A percentile compares a stretch with the other conserved stretches of the same genome.
These are phyloP conservation scores for Caenorhabditis briggsae DNA, from an alignment of 1,140 invertebrate species.

Conservation along the genomic window DNA sequence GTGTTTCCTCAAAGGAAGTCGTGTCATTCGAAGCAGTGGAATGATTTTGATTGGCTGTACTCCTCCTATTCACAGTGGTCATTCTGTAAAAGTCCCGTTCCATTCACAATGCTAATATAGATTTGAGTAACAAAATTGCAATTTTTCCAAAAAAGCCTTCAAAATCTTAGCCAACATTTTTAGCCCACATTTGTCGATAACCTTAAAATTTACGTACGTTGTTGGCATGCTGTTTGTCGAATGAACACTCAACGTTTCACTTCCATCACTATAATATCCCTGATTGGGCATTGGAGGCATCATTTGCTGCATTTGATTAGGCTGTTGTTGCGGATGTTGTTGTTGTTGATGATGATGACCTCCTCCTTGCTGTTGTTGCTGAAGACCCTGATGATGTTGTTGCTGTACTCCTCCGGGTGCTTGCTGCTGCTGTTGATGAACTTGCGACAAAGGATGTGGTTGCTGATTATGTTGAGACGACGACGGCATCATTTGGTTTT, in stretches of 20 bases:
- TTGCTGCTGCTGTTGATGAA: slow-evolving; percentile 26
- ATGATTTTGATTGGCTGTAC: neutral
- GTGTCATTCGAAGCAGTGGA: slow-evolving; percentile 18
- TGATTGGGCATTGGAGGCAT: slow-evolving; percentile 65
- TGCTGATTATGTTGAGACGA: slow-evolving; percentile 36
- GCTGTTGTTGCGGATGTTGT: slow-evolving; percentile 58
- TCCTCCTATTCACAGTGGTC: slow-evolving; percentile 33
- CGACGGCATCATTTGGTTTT: slow-evolving; percentile 19
- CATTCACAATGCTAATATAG: neutral
- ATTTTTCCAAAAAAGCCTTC: too few relatives aligned
- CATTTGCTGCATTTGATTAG: slow-evolving; percentile 44
- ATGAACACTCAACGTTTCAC: slow-evolving; percentile 75
- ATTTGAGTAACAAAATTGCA: too few relatives aligned
- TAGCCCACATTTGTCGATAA: too few relatives aligned
- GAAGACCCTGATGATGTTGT: slow-evolving; percentile 25
- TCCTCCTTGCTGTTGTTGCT: slow-evolving; percentile 1
- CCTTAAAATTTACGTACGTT: slow-evolving; percentile 18
- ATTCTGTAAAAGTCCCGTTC: neutral
- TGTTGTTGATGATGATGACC: slow-evolving; percentile 19
- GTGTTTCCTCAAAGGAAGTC: neutral
- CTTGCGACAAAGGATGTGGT: slow-evolving; percentile 45
- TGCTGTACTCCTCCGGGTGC: slow-evolving; percentile 8
- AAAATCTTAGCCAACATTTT: too few relatives aligned
- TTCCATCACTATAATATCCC: slow-evolving; percentile 76
- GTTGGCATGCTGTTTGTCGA: slow-evolving; percentile 64